Base-by-base conservation (phyloP, 2,113 vertebrate species). In the Neodontobutis hainanensis region DNA sequence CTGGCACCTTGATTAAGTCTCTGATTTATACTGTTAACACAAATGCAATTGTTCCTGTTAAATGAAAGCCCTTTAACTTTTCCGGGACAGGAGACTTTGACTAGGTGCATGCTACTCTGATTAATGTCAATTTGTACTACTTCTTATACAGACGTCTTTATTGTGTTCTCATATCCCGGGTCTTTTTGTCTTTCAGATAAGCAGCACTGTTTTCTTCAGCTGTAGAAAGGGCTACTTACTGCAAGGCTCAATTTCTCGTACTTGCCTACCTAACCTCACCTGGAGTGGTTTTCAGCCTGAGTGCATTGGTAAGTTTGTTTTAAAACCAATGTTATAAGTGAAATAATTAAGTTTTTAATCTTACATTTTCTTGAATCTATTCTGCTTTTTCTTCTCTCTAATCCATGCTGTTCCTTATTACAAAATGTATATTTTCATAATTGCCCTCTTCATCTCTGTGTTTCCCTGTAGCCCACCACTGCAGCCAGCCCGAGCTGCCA, bases 161-260 rank as follows among this genome's bases (percentile, higher is more conserved):
- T 40, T 38, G 27, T 48, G 11, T 67, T 5, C 35, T 45, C 11
- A 35, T 14, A 5, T 12, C 0, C 32, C 60, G 0, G 0, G 56
- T 10, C 45, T 5, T 48, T 3, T 58, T 46, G 6, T n/a, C 36
- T 47, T 69, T 64, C 83, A 94, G 93, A 92, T 98, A 74, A 92
- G 96, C 74, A 95, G 95, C 84, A 91, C 92, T 0, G 90, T 99
- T 72, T 94, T 95, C 69, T 98, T 97, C 91, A 95, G 78, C 84
- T 99, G 97, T 84, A 95, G 95, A 68, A 98, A 97, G 87, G 97
- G 97, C 3, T 98, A 99, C 83, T 90, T 99, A 77, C 93, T 99
- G 35, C 97, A 98, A 87, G 97, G 97, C 38, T 98, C 97, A 47
- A 97, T 96, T 86, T 95, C 95, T 65, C 93, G 97, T 63, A 96